These are phyloP conservation scores for Fundulus diaphanus DNA, from an alignment of 2,797 vertebrate species.

Conservation along the genomic window DNA sequence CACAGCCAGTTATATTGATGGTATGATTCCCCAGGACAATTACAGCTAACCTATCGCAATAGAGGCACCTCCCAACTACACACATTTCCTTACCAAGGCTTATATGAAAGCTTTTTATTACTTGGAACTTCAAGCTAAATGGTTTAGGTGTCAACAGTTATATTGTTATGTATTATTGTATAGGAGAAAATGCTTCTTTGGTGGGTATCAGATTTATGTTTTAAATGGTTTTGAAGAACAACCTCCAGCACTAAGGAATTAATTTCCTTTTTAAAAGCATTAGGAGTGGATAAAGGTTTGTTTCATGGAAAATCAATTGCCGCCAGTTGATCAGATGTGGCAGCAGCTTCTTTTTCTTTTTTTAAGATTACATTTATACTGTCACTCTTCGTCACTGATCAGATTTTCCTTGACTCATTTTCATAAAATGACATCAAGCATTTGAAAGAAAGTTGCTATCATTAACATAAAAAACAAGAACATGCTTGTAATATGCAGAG, in stretches of 20 bases:
- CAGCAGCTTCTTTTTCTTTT: slow-evolving; percentile 14
- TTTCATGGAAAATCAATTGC: background rate
- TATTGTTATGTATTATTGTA: background rate
- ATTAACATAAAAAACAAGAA: background rate
- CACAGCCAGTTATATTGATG: no score
- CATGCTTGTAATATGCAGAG: background rate
- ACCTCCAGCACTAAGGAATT: background rate
- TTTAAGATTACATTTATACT: background rate
- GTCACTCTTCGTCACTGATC: background rate
- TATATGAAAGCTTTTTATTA: no score
- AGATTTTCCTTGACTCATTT: background rate
- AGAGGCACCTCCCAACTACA: no score
- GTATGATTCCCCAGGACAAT: no score
- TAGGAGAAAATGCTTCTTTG: background rate
- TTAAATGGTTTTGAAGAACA: background rate
- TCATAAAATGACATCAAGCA: background rate
- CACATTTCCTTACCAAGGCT: no score
- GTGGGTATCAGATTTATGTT: background rate
- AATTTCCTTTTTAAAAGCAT: background rate
- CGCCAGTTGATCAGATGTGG: background rate
- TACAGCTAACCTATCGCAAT: no score
- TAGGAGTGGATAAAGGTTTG: background rate
- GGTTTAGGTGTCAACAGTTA: background rate
- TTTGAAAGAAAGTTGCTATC: background rate
- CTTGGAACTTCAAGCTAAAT: background rate